Evolutionary conservation across 2,113 vertebrate species (phyloP).

Genomic region (Thunnus thynnus): DNA sequence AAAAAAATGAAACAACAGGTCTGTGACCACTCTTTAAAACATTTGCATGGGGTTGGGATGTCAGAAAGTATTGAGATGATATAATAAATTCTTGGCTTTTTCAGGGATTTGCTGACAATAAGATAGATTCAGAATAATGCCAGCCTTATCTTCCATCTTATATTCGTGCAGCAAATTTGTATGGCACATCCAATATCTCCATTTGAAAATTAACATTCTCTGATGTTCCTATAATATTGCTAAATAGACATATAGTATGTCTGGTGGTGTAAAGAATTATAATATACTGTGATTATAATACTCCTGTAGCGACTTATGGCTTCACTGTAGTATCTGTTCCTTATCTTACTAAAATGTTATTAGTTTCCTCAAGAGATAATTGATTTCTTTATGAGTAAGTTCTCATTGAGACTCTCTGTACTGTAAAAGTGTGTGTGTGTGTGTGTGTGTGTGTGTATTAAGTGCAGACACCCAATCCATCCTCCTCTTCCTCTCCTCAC

Average conservation of each 20-base stretch:
- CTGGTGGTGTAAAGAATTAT: background rate
- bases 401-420: constrained; percentile 41
- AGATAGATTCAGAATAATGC: background rate
- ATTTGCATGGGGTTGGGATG: too few relatives aligned
- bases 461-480: constrained; percentile 63
- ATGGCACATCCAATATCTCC: too few relatives aligned
- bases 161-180: too few relatives aligned
- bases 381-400: constrained; percentile 78
- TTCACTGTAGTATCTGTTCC: background rate
- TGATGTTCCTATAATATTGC: background rate
- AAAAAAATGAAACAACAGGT: too few relatives aligned
- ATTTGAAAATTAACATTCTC: background rate
- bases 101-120: background rate
- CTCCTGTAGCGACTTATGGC: constrained; percentile 13
- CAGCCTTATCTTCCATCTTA: too few relatives aligned
- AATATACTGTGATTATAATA: constrained; percentile 12
- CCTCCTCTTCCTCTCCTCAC: constrained; percentile 55
- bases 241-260: background rate
- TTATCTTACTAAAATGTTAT: constrained; percentile 41
- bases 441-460: constrained; percentile 50
- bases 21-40: too few relatives aligned
- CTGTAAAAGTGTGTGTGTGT: background rate
- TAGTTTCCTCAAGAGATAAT: constrained; percentile 55
- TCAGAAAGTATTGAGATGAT: too few relatives aligned
- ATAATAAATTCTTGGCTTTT: too few relatives aligned